phyloP scores from a whole-genome alignment of 2,888 invertebrate genomes.

The Calliphora vomitoria region DNA sequence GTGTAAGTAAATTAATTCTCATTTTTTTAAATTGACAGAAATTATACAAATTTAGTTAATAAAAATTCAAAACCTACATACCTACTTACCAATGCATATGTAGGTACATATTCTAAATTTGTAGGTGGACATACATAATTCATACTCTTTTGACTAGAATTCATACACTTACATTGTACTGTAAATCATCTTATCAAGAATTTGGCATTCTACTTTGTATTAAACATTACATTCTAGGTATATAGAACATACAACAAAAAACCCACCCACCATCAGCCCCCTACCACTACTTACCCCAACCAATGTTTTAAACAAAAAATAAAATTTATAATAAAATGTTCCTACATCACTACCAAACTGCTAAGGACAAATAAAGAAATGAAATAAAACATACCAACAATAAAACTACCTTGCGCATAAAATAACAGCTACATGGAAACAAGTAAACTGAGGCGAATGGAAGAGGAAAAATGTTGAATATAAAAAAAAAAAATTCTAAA shows the following conservation, averaged over 20 bases:
- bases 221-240: not conserved
- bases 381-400: constrained; percentile 20
- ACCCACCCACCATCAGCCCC: not conserved
- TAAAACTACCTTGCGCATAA: constrained; percentile 61
- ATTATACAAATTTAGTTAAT: too few relatives aligned
- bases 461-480: constrained; percentile 6
- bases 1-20: too few relatives aligned
- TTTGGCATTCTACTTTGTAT: too few relatives aligned
- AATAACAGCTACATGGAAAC: not conserved
- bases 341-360: not conserved
- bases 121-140: too few relatives aligned
- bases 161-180: too few relatives aligned
- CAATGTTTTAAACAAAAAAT: not conserved
- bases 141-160: too few relatives aligned
- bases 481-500: constrained; percentile 19
- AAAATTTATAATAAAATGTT: not conserved
- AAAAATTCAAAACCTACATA: too few relatives aligned
- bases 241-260: not conserved
- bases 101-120: too few relatives aligned
- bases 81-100: too few relatives aligned
- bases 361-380: not conserved
- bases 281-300: too few relatives aligned
- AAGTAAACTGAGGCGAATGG: not conserved
- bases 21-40: too few relatives aligned
- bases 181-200: too few relatives aligned